Base-by-base conservation (phyloP, 1,140 invertebrate species). In the Macrocentrus cingulum region DNA sequence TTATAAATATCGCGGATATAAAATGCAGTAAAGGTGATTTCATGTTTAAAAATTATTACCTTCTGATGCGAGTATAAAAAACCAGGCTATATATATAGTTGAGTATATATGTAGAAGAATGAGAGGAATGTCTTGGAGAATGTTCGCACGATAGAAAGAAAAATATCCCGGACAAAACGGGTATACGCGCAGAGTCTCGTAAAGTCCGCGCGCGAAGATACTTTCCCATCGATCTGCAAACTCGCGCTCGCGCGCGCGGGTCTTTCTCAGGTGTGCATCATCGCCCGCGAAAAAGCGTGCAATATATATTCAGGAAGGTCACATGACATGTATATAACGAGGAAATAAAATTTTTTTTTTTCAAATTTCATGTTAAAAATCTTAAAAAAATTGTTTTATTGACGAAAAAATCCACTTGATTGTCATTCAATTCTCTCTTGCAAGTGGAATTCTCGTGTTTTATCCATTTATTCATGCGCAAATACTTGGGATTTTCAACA, bases 171-270 rank as follows among this genome's bases (percentile, higher is more conserved):
- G 13, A 49, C 46, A 32, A 49, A 49, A 49, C 22, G 29, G 44
- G 42, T 44, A 42, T 8, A 44, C 22, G 29, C 22, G 1, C 13
- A 37, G 49, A 59, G 51, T 52, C 49, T 52, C 49, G 49, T 50
- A 57, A 51, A 32, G 29, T 9, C 56, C 23, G 37, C 32, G n/a
- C n/a, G 48, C 46, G 34, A 50, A 57, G 59, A 50, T 55, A 49
- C 52, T 55, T 50, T 55, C 51, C 50, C 57, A 39, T 49, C 52
- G 52, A 46, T 45, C 45, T 39, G n/a, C n/a, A n/a, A 34, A 23
- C 5, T 44, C 11, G 19, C 51, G 9, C 22, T 22, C 37, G 41
- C 39, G 44, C 20, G 39, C 44, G n/a, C n/a, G n/a, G n/a, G n/a
- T n/a, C n/a, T n/a, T n/a, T n/a, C n/a, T n/a, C n/a, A n/a, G n/a